A percentile compares a stretch with the other conserved stretches of the same genome.
phyloP scores from a whole-genome alignment of 2,888 invertebrate species.

The Lampropteryx suffumata region DNA sequence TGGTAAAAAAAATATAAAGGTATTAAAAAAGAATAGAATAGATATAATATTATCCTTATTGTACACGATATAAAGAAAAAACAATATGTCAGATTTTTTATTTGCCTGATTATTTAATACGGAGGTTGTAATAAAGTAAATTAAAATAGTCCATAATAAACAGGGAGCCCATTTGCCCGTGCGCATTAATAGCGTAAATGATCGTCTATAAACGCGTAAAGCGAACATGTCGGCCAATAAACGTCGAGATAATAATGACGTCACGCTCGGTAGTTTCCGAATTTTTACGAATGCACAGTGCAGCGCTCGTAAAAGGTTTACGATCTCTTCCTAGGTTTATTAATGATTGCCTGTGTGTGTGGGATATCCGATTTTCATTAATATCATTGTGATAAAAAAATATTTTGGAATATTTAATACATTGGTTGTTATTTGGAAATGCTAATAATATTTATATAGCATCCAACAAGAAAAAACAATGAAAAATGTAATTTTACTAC shows the following conservation, averaged over 20 bases:
- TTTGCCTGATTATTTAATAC: too few species aligned
- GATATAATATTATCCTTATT: too few species aligned
- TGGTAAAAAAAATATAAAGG: too few species aligned
- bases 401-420: too few species aligned
- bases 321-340: slow-evolving; percentile 61
- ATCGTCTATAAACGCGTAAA: slow-evolving; percentile 48
- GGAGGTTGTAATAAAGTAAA: slow-evolving; percentile 10
- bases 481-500: too few species aligned
- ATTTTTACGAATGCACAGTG: slow-evolving; percentile 75
- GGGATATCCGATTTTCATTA: slow-evolving; percentile 13
- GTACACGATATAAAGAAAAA: too few species aligned
- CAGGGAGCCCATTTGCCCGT: slow-evolving; percentile 19
- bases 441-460: too few species aligned
- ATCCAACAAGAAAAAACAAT: too few species aligned
- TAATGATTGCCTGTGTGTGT: slow-evolving; percentile 53
- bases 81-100: too few species aligned
- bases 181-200: slow-evolving; percentile 34
- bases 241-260: slow-evolving; percentile 57
- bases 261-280: slow-evolving; percentile 58
- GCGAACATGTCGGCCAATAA: slow-evolving; percentile 49
- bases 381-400: background rate
- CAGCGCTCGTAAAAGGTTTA: slow-evolving; percentile 74
- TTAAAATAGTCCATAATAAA: slow-evolving; percentile 18
- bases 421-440: too few species aligned
- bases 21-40: too few species aligned